Conservation (phyloP, 2,113 vertebrate species). For the Puma concolor region DNA sequence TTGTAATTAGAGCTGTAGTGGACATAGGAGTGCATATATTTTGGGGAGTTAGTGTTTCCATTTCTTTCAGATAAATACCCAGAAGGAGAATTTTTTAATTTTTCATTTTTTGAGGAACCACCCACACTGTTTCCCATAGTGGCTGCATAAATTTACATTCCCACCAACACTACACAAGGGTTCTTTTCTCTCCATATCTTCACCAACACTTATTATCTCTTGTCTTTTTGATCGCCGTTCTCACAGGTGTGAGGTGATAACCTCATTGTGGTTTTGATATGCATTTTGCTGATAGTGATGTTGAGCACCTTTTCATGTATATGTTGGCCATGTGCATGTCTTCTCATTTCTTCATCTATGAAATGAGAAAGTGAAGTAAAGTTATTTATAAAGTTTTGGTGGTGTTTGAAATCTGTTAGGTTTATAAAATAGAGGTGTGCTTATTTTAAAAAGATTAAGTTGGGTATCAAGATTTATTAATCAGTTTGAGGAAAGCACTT, state of each 20-base stretch:
- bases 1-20: not conserved
- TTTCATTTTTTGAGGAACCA: not conserved
- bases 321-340: not conserved
- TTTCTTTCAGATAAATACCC: not conserved
- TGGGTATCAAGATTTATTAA: not conserved
- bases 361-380: not conserved
- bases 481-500: not conserved
- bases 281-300: not conserved
- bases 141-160: not conserved
- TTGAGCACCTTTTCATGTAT: not conserved
- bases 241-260: not conserved
- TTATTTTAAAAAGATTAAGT: not conserved
- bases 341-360: not conserved
- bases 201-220: not conserved
- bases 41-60: not conserved
- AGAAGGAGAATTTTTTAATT: not conserved
- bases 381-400: conserved; percentile 16
- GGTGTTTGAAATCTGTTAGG: not conserved
- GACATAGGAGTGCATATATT: not conserved
- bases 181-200: not conserved
- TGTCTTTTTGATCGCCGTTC: not conserved
- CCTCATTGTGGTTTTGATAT: not conserved
- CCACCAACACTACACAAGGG: not conserved
- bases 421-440: not conserved
- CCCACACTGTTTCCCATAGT: not conserved